A percentile compares a stretch with the other conserved stretches of the same genome.
phyloP scores from a whole-genome alignment of 2,888 invertebrate genomes.

The Meteorus colon region DNA sequence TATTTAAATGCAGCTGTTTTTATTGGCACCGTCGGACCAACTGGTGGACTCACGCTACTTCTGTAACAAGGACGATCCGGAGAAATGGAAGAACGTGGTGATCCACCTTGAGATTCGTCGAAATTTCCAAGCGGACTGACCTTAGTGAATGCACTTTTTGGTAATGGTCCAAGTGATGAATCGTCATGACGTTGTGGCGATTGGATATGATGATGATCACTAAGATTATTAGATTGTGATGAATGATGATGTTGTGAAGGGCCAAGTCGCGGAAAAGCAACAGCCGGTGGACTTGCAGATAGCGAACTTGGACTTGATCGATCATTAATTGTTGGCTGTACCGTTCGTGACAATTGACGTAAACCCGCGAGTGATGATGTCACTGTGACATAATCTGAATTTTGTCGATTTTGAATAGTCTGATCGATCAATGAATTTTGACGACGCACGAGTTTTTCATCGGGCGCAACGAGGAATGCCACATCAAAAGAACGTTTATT shows the following conservation, averaged over 20 bases:
- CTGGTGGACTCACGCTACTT: conserved; percentile 84
- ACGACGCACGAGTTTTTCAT: conserved; percentile 84
- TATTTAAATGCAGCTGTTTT: conserved; percentile 62
- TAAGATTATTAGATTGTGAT: neutral
- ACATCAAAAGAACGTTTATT: conserved; percentile 92
- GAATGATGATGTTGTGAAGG: neutral
- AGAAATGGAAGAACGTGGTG: conserved; percentile 83
- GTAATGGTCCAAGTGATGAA: conserved; percentile 47
- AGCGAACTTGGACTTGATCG: conserved; percentile 32
- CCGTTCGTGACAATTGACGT: conserved; percentile 11
- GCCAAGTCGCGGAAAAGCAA: conserved; percentile 29
- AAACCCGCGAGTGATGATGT: conserved; percentile 21
- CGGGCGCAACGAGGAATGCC: conserved; percentile 91
- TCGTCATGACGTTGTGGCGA: conserved; percentile 33
- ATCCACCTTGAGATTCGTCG: conserved; percentile 70
- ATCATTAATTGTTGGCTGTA: conserved; percentile 22
- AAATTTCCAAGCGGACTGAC: conserved; percentile 75
- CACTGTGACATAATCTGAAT: conserved; percentile 19
- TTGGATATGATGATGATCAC: conserved; percentile 14
- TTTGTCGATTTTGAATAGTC: conserved; percentile 64
- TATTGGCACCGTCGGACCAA: conserved; percentile 58
- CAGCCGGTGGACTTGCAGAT: conserved; percentile 28
- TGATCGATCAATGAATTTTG: conserved; percentile 70
- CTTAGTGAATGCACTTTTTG: conserved; percentile 89
- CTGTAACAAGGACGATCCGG: conserved; percentile 86